These are phyloP conservation scores for Salvelinus sp. DNA, from an alignment of 2,113 vertebrate species.

Conservation along the genomic window DNA sequence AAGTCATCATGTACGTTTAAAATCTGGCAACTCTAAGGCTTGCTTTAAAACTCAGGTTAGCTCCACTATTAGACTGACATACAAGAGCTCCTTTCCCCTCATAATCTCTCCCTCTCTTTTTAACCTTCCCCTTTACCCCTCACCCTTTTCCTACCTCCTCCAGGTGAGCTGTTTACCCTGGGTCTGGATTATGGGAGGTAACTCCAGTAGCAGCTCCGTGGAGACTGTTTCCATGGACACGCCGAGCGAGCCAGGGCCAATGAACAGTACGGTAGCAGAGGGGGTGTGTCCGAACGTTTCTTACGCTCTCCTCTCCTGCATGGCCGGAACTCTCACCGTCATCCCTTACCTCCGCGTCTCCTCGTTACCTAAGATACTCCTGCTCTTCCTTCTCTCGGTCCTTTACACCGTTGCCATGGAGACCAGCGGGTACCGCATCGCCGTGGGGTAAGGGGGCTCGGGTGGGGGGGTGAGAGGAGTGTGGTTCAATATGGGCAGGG, in stretches of 20 bases:
- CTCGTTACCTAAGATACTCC: constrained; percentile 91
- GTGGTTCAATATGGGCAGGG: background rate
- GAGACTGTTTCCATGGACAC: constrained; percentile 68
- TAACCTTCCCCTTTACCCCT: background rate
- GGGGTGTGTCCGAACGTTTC: constrained; percentile 81
- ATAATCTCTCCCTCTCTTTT: background rate
- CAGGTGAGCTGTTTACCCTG: constrained; percentile 93
- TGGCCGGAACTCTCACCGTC: constrained; percentile 86
- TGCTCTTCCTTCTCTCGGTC: constrained; percentile 86
- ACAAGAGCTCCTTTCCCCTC: background rate
- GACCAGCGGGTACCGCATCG: constrained; percentile 87
- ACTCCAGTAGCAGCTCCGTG: constrained; percentile 76
- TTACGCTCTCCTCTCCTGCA: constrained; percentile 90
- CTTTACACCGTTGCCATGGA: constrained; percentile 90
- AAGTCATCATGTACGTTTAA: background rate
- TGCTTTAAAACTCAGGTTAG: background rate
- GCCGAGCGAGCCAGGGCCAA: constrained; percentile 42
- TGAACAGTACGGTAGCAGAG: constrained; percentile 71
- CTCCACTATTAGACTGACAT: too few species aligned
- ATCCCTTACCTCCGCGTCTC: constrained; percentile 92
- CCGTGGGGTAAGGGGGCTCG: constrained; percentile 77
- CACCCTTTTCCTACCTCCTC: background rate
- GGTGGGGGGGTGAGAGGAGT: background rate
- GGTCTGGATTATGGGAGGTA: constrained; percentile 74
- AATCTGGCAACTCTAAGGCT: background rate